Conservation (phyloP, 2,113 vertebrate genomes). For the Megaleporinus macrocephalus region DNA sequence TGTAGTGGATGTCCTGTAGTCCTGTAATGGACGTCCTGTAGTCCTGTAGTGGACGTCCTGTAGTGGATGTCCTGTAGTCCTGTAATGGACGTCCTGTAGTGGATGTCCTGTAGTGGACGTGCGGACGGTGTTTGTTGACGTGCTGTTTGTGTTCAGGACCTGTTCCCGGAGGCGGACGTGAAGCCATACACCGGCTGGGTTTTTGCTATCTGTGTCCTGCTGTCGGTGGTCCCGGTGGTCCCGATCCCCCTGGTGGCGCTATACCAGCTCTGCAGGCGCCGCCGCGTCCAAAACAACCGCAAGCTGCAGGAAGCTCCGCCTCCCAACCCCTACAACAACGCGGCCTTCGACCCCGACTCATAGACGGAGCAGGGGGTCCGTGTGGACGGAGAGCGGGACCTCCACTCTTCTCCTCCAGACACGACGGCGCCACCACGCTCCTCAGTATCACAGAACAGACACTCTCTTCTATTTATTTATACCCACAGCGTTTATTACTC, state of each 20-base stretch:
- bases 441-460: too few species aligned
- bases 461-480: too few species aligned
- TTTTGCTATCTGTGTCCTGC: constrained; percentile 73
- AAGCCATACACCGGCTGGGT: constrained; percentile 84
- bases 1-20: too few species aligned
- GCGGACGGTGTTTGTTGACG: too few species aligned
- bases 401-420: too few species aligned
- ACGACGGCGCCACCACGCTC: too few species aligned
- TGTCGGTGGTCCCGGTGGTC: constrained; percentile 73
- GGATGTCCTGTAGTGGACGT: too few species aligned
- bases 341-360: neutral
- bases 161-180: constrained; percentile 78
- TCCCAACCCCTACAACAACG: constrained; percentile 60
- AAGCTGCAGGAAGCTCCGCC: neutral
- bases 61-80: too few species aligned
- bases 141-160: constrained; percentile 62
- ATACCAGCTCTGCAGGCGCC: constrained; percentile 1
- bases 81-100: too few species aligned
- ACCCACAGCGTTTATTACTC: too few species aligned
- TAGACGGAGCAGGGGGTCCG: neutral
- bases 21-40: too few species aligned
- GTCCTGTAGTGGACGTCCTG: too few species aligned
- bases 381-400: neutral
- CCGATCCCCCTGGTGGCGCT: constrained; percentile 78
- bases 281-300: neutral